Conservation (phyloP, 1,140 invertebrate species). For the Anastrepha ludens region DNA sequence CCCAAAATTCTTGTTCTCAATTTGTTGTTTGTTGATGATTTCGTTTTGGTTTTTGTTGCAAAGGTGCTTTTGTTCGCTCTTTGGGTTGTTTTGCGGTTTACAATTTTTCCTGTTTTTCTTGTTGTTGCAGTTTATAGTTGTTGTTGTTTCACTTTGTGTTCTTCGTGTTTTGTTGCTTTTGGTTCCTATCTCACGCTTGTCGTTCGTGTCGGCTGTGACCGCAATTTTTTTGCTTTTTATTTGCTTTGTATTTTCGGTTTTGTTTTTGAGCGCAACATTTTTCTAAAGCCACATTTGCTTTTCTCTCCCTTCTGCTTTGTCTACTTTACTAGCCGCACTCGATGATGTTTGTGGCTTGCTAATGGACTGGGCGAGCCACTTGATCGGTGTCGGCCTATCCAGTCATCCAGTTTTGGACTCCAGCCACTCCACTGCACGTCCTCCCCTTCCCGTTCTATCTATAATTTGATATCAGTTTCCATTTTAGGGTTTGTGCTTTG, state of each 20-base stretch:
- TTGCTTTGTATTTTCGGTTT: background rate
- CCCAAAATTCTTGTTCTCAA: slow-evolving; percentile 43
- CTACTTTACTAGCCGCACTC: background rate
- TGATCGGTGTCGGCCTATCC: background rate
- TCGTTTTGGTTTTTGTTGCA: background rate
- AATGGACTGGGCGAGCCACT: background rate
- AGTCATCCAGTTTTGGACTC: too few relatives aligned
- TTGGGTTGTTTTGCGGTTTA: background rate
- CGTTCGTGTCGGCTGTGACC: background rate
- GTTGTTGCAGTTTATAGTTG: background rate
- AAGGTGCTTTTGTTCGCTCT: slow-evolving; percentile 2
- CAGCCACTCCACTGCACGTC: too few relatives aligned
- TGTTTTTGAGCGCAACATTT: background rate
- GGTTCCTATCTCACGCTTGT: background rate
- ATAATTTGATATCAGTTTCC: too few relatives aligned
- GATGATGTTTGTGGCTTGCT: background rate
- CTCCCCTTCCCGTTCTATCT: too few relatives aligned
- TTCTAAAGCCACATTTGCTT: background rate
- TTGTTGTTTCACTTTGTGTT: background rate
- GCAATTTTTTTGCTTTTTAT: background rate
- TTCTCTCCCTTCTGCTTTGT: background rate
- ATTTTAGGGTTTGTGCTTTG: background rate
- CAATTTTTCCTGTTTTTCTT: background rate
- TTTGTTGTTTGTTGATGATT: slow-evolving; percentile 28
- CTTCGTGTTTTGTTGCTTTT: background rate